Evolutionary conservation across 1,140 invertebrate species (phyloP).

Genomic region (Hycleus cichorii): DNA sequence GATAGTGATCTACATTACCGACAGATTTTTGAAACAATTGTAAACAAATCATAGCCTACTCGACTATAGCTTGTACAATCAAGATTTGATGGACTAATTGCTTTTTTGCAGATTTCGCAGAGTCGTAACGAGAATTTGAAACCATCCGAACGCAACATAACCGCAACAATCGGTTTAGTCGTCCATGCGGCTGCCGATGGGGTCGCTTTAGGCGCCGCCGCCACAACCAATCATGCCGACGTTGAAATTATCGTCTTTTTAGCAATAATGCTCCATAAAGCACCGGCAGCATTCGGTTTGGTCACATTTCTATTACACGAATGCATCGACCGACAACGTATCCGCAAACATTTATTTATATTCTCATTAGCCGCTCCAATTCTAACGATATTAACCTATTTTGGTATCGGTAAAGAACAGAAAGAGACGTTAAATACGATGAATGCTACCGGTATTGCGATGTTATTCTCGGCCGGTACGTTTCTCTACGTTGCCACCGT

Average conservation of each 20-base stretch:
- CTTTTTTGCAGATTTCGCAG: conserved; percentile 48
- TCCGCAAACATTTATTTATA: conserved; percentile 83
- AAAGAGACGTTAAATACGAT: conserved; percentile 68
- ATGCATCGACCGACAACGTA: conserved; percentile 74
- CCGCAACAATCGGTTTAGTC: conserved; percentile 91
- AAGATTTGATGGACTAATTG: too few relatives aligned
- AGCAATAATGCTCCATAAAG: conserved; percentile 99
- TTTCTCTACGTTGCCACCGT: conserved; percentile 98
- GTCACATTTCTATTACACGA: conserved; percentile 95
- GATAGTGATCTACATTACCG: too few relatives aligned
- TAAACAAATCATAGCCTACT: too few relatives aligned
- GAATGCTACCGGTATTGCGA: conserved; percentile 85
- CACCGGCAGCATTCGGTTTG: conserved; percentile 95
- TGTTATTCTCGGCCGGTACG: conserved; percentile 97
- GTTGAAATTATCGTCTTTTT: conserved; percentile 97
- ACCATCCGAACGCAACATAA: conserved; percentile 65
- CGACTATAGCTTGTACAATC: too few relatives aligned
- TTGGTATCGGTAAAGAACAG: conserved; percentile 82
- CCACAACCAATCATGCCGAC: conserved; percentile 87
- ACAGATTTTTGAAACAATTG: too few relatives aligned
- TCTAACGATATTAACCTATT: conserved; percentile 85
- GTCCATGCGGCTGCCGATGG: conserved; percentile 98
- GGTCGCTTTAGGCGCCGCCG: conserved; percentile 92
- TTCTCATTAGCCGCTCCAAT: conserved; percentile 92
- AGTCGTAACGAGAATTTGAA: conserved; percentile 55